A percentile compares a stretch with the other conserved stretches of the same genome.
phyloP scores from a whole-genome alignment of 2,888 invertebrate genomes.

The Thera britannica region DNA sequence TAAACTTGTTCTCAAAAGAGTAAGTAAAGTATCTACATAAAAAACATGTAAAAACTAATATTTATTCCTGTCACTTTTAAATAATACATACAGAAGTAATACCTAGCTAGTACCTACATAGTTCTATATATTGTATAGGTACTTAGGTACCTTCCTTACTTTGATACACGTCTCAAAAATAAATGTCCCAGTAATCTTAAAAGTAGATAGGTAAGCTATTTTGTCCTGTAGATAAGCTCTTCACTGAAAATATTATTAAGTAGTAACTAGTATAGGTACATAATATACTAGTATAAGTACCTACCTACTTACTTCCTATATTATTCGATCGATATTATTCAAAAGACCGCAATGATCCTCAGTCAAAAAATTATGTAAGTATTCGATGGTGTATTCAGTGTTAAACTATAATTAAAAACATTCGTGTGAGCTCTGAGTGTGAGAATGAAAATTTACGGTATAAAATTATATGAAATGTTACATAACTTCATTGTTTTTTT shows the following conservation, averaged over 20 bases:
- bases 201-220: conserved; percentile 37
- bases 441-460: conserved; percentile 59
- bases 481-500: conserved; percentile 47
- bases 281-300: too few relatives aligned
- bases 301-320: too few relatives aligned
- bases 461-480: conserved; percentile 73
- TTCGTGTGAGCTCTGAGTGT: conserved; percentile 55
- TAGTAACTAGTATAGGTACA: too few relatives aligned
- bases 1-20: background rate
- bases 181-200: conserved; percentile 32
- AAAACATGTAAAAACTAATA: conserved; percentile 3
- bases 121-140: background rate
- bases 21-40: background rate
- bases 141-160: conserved; percentile 1
- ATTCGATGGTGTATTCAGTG: conserved; percentile 63
- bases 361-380: conserved; percentile 39
- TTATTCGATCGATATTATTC: too few relatives aligned
- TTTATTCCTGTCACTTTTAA: conserved; percentile 2
- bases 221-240: conserved; percentile 26
- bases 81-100: background rate
- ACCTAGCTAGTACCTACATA: background rate
- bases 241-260: conserved; percentile 15
- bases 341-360: conserved; percentile 64
- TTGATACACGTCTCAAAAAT: conserved; percentile 8
- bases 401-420: conserved; percentile 53